phyloP scores from a whole-genome alignment of 2,113 vertebrate species.

The Lepus timidus region DNA sequence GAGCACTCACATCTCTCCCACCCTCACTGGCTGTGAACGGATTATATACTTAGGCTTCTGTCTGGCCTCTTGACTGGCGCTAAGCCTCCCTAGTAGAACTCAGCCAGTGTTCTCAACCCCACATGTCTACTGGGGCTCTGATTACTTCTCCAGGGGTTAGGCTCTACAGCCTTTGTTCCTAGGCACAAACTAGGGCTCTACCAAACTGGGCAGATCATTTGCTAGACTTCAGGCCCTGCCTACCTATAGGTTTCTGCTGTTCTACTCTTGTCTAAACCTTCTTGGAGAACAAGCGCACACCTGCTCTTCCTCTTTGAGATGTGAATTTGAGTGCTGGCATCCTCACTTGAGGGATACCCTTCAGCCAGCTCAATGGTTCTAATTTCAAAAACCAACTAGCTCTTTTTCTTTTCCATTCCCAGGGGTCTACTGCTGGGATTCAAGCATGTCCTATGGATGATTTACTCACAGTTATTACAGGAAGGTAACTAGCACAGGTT shows the following conservation, averaged over 20 bases:
- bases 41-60: neutral
- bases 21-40: neutral
- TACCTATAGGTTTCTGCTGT: neutral
- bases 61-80: constrained; percentile 9
- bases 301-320: neutral
- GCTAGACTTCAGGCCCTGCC: neutral
- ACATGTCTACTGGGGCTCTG: neutral
- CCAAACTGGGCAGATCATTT: neutral
- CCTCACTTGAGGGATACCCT: neutral
- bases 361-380: constrained; percentile 12
- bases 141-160: constrained; percentile 35
- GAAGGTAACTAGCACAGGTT: neutral
- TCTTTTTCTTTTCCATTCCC: constrained; percentile 4
- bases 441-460: neutral
- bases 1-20: neutral
- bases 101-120: neutral
- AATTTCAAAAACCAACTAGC: constrained; percentile 46
- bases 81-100: neutral
- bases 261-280: neutral
- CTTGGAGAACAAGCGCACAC: neutral
- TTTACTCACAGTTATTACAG: neutral
- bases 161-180: neutral
- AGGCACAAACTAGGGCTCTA: neutral
- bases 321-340: neutral
- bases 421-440: constrained; percentile 6